Percentiles rank a stretch among this genome's conserved stretches.
phyloP scores from a whole-genome alignment of 2,888 invertebrate species.

The Drosophila aldrichi region DNA sequence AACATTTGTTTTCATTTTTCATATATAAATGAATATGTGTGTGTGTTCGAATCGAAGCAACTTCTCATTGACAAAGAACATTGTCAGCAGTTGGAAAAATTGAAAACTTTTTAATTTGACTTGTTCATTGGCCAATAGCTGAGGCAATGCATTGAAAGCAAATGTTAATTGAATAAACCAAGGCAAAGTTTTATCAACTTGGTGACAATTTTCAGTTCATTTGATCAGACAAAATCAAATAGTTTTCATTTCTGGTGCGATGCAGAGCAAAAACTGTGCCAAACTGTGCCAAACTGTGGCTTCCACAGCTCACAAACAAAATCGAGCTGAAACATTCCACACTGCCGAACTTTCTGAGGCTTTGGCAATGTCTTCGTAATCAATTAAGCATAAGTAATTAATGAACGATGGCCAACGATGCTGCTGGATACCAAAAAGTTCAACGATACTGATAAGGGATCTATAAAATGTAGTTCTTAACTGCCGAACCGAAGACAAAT shows the following conservation, averaged over 20 bases:
- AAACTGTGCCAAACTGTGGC: slow-evolving; percentile 23
- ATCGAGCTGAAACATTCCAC: slow-evolving; percentile 5
- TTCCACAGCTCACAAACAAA: slow-evolving; percentile 6
- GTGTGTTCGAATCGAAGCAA: background rate
- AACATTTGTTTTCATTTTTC: background rate
- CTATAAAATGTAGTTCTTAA: slow-evolving; percentile 3
- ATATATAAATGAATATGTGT: background rate
- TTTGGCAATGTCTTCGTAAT: slow-evolving; percentile 34
- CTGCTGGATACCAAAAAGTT: slow-evolving; percentile 14
- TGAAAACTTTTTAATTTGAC: background rate
- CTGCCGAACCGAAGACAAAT: slow-evolving; percentile 9
- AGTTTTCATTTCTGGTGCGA: slow-evolving; percentile 27
- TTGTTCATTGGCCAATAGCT: background rate
- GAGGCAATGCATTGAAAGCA: background rate
- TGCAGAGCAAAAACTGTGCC: slow-evolving; percentile 7
- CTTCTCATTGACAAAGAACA: background rate
- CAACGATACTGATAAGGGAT: slow-evolving; percentile 7
- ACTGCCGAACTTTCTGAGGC: background rate
- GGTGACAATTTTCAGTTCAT: slow-evolving; percentile 25
- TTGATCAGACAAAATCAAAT: slow-evolving; percentile 32
- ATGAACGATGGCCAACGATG: slow-evolving; percentile 16
- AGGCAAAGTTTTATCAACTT: slow-evolving; percentile 44
- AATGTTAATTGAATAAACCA: slow-evolving; percentile 13
- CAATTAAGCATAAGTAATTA: slow-evolving; percentile 38
- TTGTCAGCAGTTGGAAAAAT: background rate